Evolutionary conservation across 2,797 vertebrate genomes (phyloP), one percentile per base, ranked within the genome.

Genomic region (Malacoctenus gilli): DNA sequence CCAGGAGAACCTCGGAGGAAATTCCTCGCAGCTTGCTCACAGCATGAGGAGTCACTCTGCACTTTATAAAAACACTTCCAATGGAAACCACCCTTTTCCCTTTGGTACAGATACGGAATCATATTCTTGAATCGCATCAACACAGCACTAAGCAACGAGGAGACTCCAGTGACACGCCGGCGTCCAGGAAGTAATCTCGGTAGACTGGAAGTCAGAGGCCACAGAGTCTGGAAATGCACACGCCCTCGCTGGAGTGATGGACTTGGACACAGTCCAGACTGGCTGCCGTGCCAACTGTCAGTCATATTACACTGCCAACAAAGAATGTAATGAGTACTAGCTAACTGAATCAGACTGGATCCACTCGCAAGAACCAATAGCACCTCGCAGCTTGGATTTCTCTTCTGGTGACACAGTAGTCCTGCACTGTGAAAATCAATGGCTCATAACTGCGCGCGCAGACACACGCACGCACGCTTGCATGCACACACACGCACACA

Each of bases 271-370:
- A 4, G 56, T 86, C 79, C 86, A 85, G 65, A 38, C 48, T 43
- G 38, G 32, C 46, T 59, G 49, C 61, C 20, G 25, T 31, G 54
- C 85, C 84, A 89, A 84, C 76, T 88, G 80, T 83, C 83, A 84
- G 75, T 89, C 81, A 79, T 79, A 82, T 89, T 82, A 87, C 84
- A 66, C 66, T 44, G 61, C 66, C 55, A 47, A 76, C 66, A 82
- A 86, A 86, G 85, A 89, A 89, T 86, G 81, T 75, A 77, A 67
- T 84, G 88, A 89, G 84, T 83, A 79, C 60, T 73, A 70, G 75
- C 67, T 88, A 88, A 91, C 89, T 87, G 82, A 83, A 87, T 90
- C 77, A 88, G 75, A 89, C 71, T 64, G 67, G 69, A 83, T 76
- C 68, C 47, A 61, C 59, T 75, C 66, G 68, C 35, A 75, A 83